Conservation (phyloP, 1,140 invertebrate species). For the Neodiprion lecontei region DNA sequence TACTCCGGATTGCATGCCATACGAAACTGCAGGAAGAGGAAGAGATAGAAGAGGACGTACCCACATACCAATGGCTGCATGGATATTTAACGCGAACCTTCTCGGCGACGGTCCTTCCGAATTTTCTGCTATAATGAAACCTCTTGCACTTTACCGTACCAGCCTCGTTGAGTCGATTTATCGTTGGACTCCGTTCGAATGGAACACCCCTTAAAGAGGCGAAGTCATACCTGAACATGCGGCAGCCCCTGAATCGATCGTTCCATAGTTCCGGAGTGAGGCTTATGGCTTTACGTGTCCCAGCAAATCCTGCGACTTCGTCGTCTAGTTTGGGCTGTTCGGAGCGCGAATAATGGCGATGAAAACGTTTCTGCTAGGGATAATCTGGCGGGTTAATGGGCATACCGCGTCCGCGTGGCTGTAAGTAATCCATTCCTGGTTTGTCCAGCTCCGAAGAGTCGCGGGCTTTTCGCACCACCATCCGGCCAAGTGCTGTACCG, state of each 20-base stretch:
- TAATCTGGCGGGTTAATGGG: too few relatives aligned
- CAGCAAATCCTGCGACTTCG: too few relatives aligned
- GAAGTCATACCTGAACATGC: not conserved
- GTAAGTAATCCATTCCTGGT: slow-evolving; percentile 30
- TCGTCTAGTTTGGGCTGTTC: too few relatives aligned
- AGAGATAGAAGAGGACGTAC: not conserved
- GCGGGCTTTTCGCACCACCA: slow-evolving; percentile 34
- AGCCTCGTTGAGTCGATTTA: not conserved
- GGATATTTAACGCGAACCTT: slow-evolving; percentile 21
- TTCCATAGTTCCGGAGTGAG: not conserved
- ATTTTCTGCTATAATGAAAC: slow-evolving; percentile 25
- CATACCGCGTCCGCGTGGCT: slow-evolving; percentile 23
- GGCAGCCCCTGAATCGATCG: not conserved
- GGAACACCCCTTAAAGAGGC: not conserved
- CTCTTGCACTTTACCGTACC: not conserved
- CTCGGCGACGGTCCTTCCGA: slow-evolving; percentile 28
- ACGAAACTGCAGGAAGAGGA: slow-evolving; percentile 20
- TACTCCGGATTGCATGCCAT: slow-evolving; percentile 22
- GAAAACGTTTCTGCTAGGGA: too few relatives aligned
- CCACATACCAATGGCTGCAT: not conserved
- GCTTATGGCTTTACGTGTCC: not conserved
- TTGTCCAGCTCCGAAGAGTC: slow-evolving; percentile 29
- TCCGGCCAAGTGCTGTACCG: slow-evolving; percentile 23
- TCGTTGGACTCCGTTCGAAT: not conserved
- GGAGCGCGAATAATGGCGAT: too few relatives aligned